Conservation (phyloP, 2,888 invertebrate species). For the Lepidocyrtoides sp. region DNA sequence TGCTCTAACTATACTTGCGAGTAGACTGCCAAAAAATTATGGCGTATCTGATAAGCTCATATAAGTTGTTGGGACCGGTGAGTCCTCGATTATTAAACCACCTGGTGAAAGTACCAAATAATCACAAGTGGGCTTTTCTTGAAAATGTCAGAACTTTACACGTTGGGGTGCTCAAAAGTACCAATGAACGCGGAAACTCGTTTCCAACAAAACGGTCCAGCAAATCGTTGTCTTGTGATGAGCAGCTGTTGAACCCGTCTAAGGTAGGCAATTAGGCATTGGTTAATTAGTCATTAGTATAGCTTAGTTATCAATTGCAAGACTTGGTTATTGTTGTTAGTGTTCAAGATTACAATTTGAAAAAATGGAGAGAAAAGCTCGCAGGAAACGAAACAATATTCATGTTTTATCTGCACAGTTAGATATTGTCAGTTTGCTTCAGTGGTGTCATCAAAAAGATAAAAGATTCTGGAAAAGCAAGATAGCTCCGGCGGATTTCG, state of each 20-base stretch:
- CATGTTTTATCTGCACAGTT: not conserved
- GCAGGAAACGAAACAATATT: not conserved
- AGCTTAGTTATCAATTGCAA: not conserved
- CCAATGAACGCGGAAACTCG: not conserved
- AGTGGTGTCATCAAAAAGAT: slow-evolving; percentile 61
- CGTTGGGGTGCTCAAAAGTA: not conserved
- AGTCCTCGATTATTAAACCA: not conserved
- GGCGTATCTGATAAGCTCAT: too few species aligned
- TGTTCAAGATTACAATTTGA: not conserved
- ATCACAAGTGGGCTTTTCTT: not conserved
- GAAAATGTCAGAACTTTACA: not conserved
- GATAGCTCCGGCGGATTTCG: slow-evolving; percentile 80
- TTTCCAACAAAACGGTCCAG: not conserved
- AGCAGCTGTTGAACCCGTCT: slow-evolving; percentile 30
- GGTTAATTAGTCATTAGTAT: not conserved
- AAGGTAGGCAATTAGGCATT: slow-evolving; percentile 30
- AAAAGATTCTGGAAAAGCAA: slow-evolving; percentile 38
- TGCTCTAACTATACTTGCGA: too few species aligned
- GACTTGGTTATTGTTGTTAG: not conserved
- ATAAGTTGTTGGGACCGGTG: not conserved
- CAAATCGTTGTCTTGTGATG: not conserved
- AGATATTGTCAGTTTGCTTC: slow-evolving; percentile 64
- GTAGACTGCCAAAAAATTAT: too few species aligned
- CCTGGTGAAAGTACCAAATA: not conserved
- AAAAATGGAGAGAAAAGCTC: not conserved